phyloP scores from a whole-genome alignment of 2,113 vertebrate species.

The Carlito syrichta region DNA sequence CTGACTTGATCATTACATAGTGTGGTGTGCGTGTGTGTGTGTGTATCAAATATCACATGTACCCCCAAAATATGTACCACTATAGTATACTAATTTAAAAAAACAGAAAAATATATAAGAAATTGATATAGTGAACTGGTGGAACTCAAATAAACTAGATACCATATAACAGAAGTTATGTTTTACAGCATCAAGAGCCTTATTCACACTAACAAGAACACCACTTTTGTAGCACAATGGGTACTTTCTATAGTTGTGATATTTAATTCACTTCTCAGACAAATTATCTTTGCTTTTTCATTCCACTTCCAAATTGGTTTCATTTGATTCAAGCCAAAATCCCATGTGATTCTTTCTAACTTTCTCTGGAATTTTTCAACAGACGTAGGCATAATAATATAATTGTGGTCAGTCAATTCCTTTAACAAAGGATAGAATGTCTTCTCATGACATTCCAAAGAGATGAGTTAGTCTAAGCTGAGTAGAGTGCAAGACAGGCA shows the following conservation, averaged over 20 bases:
- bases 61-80: not conserved
- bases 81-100: not conserved
- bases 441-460: constrained; percentile 63
- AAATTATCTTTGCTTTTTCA: constrained; percentile 58
- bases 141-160: not conserved
- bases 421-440: constrained; percentile 76
- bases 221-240: not conserved
- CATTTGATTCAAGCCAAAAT: constrained; percentile 68
- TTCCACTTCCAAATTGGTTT: constrained; percentile 68
- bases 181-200: not conserved
- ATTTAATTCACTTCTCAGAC: constrained; percentile 60
- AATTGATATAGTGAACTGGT: not conserved
- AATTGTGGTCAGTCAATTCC: constrained; percentile 65
- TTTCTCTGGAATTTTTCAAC: constrained; percentile 71
- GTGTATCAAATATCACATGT: not conserved
- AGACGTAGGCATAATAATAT: constrained; percentile 69
- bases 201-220: not conserved
- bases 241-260: constrained; percentile 50
- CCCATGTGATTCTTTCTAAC: constrained; percentile 65
- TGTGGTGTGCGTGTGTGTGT: too few relatives aligned
- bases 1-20: not conserved
- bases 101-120: not conserved
- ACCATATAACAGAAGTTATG: not conserved
- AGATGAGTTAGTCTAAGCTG: constrained; percentile 52
- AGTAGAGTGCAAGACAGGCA: not conserved